Evolutionary conservation across 2,888 invertebrate genomes (phyloP).

Genomic region (Ellobium chinense): DNA sequence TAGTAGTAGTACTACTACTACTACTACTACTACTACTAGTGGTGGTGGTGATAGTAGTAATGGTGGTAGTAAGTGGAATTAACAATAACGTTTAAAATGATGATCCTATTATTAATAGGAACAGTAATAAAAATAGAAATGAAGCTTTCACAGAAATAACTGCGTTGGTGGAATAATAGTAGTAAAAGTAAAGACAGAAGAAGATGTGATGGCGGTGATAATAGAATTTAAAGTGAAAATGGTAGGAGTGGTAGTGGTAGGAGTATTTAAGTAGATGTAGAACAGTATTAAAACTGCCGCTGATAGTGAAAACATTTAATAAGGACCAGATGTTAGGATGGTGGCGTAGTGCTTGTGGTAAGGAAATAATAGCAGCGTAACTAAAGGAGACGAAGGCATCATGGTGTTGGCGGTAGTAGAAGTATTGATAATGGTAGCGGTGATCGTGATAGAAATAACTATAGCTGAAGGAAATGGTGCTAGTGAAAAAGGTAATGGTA

Average conservation of each 20-base stretch:
- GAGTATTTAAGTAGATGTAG: background rate
- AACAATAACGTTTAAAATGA: no score
- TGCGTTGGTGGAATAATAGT: no score
- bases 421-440: background rate
- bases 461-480: background rate
- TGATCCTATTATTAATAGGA: background rate
- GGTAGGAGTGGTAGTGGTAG: background rate
- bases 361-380: background rate
- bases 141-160: no score
- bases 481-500: background rate
- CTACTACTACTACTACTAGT: background rate
- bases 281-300: no score
- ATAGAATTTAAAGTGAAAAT: background rate
- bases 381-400: background rate
- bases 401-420: background rate
- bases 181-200: no score
- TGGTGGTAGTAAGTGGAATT: background rate
- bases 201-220: conserved; percentile 5
- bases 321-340: background rate
- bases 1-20: conserved; percentile 9
- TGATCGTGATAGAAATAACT: background rate
- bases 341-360: background rate
- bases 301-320: no score
- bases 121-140: no score
- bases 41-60: background rate